phyloP scores from a whole-genome alignment of 2,797 vertebrate genomes.

The Syncerus caffer region DNA sequence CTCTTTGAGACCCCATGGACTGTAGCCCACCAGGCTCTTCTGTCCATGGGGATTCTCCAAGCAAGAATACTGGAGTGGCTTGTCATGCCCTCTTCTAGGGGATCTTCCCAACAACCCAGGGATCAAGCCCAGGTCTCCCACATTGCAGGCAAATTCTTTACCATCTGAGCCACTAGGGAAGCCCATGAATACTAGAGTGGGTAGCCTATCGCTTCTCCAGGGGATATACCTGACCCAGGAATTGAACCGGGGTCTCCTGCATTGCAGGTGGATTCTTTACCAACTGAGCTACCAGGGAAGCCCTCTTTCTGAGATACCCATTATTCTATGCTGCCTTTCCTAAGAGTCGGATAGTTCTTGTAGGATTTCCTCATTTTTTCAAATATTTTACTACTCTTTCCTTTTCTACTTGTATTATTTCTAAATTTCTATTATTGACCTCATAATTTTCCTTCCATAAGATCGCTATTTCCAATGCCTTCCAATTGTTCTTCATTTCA shows the following conservation, averaged over 20 bases:
- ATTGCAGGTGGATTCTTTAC: background rate
- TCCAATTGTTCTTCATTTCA: background rate
- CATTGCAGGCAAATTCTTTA: background rate
- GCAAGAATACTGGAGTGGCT: background rate
- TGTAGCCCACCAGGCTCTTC: background rate
- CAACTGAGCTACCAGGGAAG: background rate
- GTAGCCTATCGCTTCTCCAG: background rate
- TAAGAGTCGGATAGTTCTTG: background rate
- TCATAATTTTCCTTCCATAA: background rate
- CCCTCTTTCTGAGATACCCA: background rate
- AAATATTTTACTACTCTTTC: background rate
- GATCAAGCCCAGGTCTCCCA: background rate
- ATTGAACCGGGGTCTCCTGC: background rate
- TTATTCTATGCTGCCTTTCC: background rate
- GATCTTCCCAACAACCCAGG: background rate
- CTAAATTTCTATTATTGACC: background rate
- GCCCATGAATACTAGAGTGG: background rate
- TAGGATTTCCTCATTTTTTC: background rate
- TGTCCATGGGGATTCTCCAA: background rate
- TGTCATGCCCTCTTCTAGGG: background rate
- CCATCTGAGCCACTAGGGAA: background rate
- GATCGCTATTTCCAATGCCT: background rate
- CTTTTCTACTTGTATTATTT: background rate
- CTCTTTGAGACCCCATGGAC: background rate
- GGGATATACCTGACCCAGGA: background rate